These are phyloP conservation scores for Protobothrops flavoviridis DNA, from an alignment of 2,113 vertebrate genomes.

Conservation along the genomic window DNA sequence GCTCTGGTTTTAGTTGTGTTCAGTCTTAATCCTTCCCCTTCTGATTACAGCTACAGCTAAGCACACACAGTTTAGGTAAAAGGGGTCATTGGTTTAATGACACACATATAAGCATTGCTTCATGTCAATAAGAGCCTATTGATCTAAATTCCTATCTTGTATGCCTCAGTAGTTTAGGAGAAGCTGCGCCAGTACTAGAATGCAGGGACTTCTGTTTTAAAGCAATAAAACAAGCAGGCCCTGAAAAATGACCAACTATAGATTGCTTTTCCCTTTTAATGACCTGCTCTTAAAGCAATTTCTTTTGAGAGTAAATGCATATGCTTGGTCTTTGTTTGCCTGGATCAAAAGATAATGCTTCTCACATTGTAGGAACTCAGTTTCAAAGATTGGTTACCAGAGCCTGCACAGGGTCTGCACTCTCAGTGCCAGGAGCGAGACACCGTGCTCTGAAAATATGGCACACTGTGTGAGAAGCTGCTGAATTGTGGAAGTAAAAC, in stretches of 20 bases:
- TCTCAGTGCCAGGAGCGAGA: neutral
- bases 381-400: neutral
- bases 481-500: neutral
- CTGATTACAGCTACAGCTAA: neutral
- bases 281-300: neutral
- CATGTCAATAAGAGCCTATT: conserved; percentile 14
- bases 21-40: neutral
- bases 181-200: neutral
- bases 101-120: neutral
- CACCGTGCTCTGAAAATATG: neutral
- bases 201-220: neutral
- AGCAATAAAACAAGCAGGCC: conserved; percentile 15
- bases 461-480: neutral
- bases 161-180: conserved; percentile 2
- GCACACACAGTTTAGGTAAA: neutral
- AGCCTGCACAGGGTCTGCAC: neutral
- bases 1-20: neutral
- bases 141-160: neutral
- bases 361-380: neutral
- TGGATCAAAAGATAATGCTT: neutral
- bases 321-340: neutral
- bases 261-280: neutral
- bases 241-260: neutral
- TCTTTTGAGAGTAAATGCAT: neutral
- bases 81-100: neutral